Evolutionary conservation across 2,797 vertebrate species (phyloP).

Genomic region (Merluccius polli): DNA sequence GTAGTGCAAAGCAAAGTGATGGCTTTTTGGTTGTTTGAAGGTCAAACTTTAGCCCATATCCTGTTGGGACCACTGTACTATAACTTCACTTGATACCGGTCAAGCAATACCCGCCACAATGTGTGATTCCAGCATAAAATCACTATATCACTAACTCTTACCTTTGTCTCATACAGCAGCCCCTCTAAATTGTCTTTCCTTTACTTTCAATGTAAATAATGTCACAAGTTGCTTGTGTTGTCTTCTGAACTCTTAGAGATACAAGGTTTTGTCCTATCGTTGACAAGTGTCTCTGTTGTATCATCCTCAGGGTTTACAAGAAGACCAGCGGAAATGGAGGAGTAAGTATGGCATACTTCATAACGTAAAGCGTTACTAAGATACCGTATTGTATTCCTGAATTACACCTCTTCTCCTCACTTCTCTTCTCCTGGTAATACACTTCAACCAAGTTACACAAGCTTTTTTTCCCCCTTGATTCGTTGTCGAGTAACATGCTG

Average conservation of each 20-base stretch:
- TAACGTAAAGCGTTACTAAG: neutral
- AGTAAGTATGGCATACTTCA: constrained; percentile 61
- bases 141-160: neutral
- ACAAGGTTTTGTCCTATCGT: constrained; percentile 2
- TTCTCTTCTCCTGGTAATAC: neutral
- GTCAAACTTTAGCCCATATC: neutral
- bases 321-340: constrained; percentile 85
- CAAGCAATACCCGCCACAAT: neutral
- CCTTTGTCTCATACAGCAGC: neutral
- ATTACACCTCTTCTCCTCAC: neutral
- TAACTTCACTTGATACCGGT: neutral
- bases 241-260: neutral
- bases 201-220: no score
- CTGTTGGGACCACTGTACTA: neutral
- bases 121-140: neutral
- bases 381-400: neutral
- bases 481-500: neutral
- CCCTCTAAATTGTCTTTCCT: neutral
- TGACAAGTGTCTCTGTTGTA: constrained; percentile 7
- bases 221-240: no score
- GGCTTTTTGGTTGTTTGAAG: neutral
- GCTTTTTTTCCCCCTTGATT: no score
- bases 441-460: neutral
- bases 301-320: constrained; percentile 81
- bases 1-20: no score